A percentile compares a stretch with the other conserved stretches of the same genome.
Evolutionary conservation across 1,140 invertebrate species (phyloP).

Genomic region (Bombus impatiens): DNA sequence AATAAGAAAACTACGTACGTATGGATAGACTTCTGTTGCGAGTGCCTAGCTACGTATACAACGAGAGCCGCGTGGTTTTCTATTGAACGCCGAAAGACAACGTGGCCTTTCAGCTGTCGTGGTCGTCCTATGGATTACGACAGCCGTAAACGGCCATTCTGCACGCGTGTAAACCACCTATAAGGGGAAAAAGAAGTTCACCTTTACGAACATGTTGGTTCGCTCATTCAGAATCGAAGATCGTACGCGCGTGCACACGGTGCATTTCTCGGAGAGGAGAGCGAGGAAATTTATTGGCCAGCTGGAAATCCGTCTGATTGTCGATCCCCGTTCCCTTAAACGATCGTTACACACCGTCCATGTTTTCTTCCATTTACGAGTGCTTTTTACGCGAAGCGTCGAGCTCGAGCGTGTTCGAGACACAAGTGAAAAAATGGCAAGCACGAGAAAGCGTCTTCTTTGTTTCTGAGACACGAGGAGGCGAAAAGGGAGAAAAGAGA

Average conservation of each 20-base stretch:
- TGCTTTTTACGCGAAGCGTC: background rate
- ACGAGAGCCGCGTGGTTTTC: background rate
- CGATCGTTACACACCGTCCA: background rate
- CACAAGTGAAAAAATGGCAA: too few relatives aligned
- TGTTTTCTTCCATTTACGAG: background rate
- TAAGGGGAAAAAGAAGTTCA: constrained; percentile 27
- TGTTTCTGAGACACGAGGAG: background rate
- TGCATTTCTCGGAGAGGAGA: background rate
- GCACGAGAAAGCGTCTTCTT: background rate
- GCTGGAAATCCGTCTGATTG: constrained; percentile 38
- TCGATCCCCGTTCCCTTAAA: constrained; percentile 24
- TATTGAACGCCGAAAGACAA: constrained; percentile 28
- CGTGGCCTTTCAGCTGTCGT: constrained; percentile 50
- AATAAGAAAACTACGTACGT: constrained; percentile 8
- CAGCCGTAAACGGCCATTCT: constrained; percentile 29
- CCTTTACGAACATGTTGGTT: constrained; percentile 25
- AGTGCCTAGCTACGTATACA: background rate
- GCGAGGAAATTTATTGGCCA: constrained; percentile 24
- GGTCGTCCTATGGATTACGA: constrained; percentile 45
- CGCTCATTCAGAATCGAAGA: constrained; percentile 28
- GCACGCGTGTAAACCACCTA: constrained; percentile 27
- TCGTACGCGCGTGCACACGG: background rate
- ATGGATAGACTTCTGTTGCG: constrained; percentile 2
- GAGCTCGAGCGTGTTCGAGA: too few relatives aligned
- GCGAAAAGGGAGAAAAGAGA: background rate